Conservation (phyloP, 2,113 vertebrate genomes). For the Amblyopsis rosae region DNA sequence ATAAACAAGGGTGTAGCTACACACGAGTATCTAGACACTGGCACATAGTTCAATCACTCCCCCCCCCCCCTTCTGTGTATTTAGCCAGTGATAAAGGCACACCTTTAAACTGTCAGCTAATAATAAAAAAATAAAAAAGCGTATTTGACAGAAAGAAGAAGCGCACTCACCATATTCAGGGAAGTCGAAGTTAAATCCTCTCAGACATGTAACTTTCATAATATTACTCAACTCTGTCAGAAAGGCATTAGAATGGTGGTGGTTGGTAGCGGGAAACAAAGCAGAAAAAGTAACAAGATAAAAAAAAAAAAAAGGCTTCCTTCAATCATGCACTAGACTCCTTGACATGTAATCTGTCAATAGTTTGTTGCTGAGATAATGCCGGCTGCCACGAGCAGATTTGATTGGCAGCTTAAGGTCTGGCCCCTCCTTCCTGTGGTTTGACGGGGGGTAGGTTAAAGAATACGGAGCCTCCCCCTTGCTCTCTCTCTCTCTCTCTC, state of each 20-base stretch:
- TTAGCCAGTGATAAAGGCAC: slow-evolving; percentile 68
- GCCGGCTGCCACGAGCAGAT: slow-evolving; percentile 85
- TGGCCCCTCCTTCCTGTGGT: slow-evolving; percentile 82
- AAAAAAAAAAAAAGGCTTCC: slow-evolving; percentile 75
- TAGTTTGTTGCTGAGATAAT: slow-evolving; percentile 86
- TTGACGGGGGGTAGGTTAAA: slow-evolving; percentile 83
- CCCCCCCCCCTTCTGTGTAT: slow-evolving; percentile 66
- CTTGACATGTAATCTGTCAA: slow-evolving; percentile 88
- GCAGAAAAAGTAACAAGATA: slow-evolving; percentile 74
- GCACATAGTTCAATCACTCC: slow-evolving; percentile 70
- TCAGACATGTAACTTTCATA: slow-evolving; percentile 99
- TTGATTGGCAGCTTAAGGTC: slow-evolving; percentile 87
- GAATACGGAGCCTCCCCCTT: slow-evolving; percentile 79
- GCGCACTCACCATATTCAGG: slow-evolving; percentile 97
- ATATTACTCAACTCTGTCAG: slow-evolving; percentile 84
- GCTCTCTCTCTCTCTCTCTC: slow-evolving; percentile 56
- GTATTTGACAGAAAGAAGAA: slow-evolving; percentile 60
- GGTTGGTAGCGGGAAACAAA: slow-evolving; percentile 62
- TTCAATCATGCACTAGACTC: slow-evolving; percentile 86
- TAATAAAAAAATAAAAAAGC: slow-evolving; percentile 42
- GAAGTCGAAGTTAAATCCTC: slow-evolving; percentile 98
- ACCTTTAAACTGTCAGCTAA: slow-evolving; percentile 68
- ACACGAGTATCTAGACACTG: slow-evolving; percentile 55
- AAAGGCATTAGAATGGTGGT: slow-evolving; percentile 79
- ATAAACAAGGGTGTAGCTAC: slow-evolving; percentile 80